Percentiles rank a stretch among this genome's conserved stretches.
phyloP scores from a whole-genome alignment of 2,113 vertebrate genomes.

The Calypte anna region DNA sequence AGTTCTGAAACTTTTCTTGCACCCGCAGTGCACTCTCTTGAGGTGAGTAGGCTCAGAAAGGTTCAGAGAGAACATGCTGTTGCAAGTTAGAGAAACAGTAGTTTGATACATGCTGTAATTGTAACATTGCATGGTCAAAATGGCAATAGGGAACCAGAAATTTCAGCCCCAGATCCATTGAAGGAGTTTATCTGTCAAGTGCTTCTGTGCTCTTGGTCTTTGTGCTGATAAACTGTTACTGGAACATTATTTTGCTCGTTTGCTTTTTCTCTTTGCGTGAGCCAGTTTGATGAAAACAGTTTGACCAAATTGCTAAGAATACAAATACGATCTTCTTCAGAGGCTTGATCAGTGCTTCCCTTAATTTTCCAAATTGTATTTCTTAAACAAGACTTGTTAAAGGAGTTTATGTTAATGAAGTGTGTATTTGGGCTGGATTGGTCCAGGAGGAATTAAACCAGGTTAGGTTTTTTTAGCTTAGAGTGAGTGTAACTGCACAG shows the following conservation, averaged over 20 bases:
- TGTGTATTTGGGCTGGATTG: neutral
- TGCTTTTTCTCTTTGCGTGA: conserved; percentile 75
- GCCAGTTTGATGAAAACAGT: conserved; percentile 59
- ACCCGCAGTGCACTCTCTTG: conserved; percentile 42
- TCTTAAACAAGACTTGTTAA: neutral
- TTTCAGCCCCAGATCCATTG: conserved; percentile 33
- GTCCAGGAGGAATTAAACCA: neutral
- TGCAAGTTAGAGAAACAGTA: conserved; percentile 13
- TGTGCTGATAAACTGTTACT: conserved; percentile 67
- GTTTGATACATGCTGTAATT: conserved; percentile 1
- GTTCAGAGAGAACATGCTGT: conserved; percentile 10
- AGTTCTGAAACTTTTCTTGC: conserved; percentile 63
- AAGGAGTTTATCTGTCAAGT: conserved; percentile 64
- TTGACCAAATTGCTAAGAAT: conserved; percentile 3
- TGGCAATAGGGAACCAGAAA: conserved; percentile 48
- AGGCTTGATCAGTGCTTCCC: neutral
- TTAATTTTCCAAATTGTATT: conserved; percentile 20
- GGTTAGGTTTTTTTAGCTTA: neutral
- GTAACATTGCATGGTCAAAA: conserved; percentile 63
- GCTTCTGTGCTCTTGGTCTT: conserved; percentile 25
- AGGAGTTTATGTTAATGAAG: neutral
- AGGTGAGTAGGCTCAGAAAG: conserved; percentile 65
- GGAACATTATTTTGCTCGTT: conserved; percentile 16
- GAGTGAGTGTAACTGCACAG: neutral
- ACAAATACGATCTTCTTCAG: conserved; percentile 2